Percentiles rank a stretch among this genome's conserved stretches.
Evolutionary conservation across 2,113 vertebrate species (phyloP).

Genomic region (Daphoenositta chrysoptera): DNA sequence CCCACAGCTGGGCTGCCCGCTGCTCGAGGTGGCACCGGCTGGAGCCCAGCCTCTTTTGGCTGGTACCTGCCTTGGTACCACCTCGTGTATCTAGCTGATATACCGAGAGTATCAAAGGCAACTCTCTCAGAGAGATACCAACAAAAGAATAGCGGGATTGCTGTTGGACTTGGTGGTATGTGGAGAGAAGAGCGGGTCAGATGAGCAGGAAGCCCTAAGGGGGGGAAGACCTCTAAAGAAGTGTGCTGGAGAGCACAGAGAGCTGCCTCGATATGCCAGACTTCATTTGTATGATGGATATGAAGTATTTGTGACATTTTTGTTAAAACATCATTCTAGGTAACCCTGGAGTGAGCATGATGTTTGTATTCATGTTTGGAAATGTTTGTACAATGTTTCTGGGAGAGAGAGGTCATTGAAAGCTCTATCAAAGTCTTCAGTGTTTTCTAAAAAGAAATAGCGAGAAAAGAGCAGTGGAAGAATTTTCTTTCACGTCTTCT

Average conservation of each 20-base stretch:
- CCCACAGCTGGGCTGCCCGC: background rate
- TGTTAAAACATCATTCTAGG: slow-evolving; percentile 13
- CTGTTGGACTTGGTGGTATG: background rate
- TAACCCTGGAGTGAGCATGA: background rate
- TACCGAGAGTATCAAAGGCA: background rate
- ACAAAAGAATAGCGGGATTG: background rate
- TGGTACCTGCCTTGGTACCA: background rate
- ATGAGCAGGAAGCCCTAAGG: background rate
- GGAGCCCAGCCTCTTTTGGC: background rate
- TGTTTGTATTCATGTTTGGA: background rate
- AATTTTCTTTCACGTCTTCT: background rate
- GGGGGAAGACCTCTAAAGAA: background rate
- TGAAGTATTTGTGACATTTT: slow-evolving; percentile 7
- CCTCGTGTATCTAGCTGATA: background rate
- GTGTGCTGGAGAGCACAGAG: background rate
- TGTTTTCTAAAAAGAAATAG: background rate
- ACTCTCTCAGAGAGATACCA: background rate
- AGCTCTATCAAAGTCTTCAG: background rate
- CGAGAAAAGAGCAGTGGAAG: background rate
- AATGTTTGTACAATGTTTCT: background rate
- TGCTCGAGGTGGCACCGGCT: background rate
- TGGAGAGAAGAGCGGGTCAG: background rate
- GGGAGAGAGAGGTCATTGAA: background rate
- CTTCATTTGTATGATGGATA: background rate
- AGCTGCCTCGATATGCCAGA: slow-evolving; percentile 3